A percentile compares a stretch with the other conserved stretches of the same genome.
Evolutionary conservation across 2,797 vertebrate species (phyloP).

Genomic region (Paguma larvata): DNA sequence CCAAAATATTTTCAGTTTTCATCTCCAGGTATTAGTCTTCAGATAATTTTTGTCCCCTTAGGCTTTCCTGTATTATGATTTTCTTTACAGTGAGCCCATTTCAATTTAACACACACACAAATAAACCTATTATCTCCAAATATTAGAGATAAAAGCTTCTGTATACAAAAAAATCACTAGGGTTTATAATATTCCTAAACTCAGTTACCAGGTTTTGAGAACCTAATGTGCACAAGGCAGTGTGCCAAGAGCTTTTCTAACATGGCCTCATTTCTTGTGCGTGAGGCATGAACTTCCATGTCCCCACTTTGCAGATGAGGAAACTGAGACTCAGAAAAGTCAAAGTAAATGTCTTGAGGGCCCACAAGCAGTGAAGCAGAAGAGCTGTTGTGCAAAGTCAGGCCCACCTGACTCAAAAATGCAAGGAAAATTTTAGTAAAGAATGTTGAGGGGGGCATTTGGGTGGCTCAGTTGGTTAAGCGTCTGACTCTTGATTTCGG

Average conservation of each 20-base stretch:
- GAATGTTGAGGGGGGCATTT: not conserved
- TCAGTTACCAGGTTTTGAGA: not conserved
- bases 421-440: not conserved
- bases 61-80: not conserved
- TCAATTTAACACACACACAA: not conserved
- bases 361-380: not conserved
- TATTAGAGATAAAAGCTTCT: not conserved
- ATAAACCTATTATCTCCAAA: not conserved
- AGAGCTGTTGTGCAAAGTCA: not conserved
- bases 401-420: not conserved
- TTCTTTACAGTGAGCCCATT: conserved; percentile 3
- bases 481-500: too few species aligned
- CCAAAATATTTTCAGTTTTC: conserved; percentile 35
- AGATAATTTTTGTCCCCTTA: not conserved
- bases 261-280: not conserved
- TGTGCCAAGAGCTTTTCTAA: not conserved
- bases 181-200: not conserved
- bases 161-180: not conserved
- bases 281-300: not conserved
- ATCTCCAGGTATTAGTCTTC: conserved; percentile 15
- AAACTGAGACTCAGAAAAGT: not conserved
- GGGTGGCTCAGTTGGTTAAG: too few species aligned
- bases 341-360: not conserved
- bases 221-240: not conserved
- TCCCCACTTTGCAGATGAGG: not conserved